Base-by-base conservation (phyloP, 2,113 vertebrate species). In the Ceyx melanurus region DNA sequence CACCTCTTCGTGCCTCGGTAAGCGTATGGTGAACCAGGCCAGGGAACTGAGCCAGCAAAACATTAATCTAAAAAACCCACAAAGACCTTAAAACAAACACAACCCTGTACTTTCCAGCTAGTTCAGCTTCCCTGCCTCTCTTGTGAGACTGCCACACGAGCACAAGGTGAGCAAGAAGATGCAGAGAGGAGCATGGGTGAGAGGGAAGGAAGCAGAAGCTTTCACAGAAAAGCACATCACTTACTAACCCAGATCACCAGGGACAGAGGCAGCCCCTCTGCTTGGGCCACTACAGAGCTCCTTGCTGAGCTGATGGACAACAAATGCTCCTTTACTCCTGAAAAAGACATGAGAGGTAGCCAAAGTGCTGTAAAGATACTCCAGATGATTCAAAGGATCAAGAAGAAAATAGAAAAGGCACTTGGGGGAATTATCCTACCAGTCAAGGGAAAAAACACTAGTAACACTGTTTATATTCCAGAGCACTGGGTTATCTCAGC, bases 81-180 rank as follows among this genome's bases (percentile, higher is more conserved):
- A 42, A 42, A 78, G 23, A 28, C 43, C 37, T 58, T 51, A 19
- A 51, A 70, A 22, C 10, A 45, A 73, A 48, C 57, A 19, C 50
- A 71, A 0, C 8, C 6, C 57, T 6, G 23, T 13, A 4, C 46
- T 76, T 62, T 28, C 58, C 53, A 81, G 53, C 13, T n/a, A 35
- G 35, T 43, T 76, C 42, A 77, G 33, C 31, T 35, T 88, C 57
- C 23, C 33, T 23, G 40, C 4, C 10, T 56, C 54, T 75, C 25
- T 26, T 0, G 0, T 17, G 56, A 43, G 23, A 15, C 51, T 20
- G 53, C 9, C 35, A 37, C 20, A 15, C 26, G 25, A 51, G 35
- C 2, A 1, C n/a, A 17, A 7, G 1, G 0, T 2, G 23, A 78
- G 50, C 1, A 2, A 54, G 81, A 51, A 5, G 7, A 14, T 0